These are phyloP conservation scores for Neosalanx taihuensis DNA, from an alignment of 2,797 vertebrate species.

Conservation along the genomic window DNA sequence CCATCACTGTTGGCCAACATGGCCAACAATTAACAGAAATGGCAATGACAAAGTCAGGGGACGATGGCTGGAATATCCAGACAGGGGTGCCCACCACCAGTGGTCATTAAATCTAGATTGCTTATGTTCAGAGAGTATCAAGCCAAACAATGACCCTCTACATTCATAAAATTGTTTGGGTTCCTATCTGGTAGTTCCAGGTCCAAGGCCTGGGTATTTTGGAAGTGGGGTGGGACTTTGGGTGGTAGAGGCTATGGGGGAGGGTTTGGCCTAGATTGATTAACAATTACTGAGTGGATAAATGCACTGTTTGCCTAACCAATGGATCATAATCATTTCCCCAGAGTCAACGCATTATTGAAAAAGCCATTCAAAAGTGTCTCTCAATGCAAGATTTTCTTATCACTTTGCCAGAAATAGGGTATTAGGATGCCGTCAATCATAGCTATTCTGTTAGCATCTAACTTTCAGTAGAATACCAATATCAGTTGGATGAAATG, in stretches of 20 bases:
- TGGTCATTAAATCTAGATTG: neutral
- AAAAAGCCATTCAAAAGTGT: constrained; percentile 22
- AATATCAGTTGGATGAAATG: neutral
- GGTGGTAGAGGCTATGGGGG: neutral
- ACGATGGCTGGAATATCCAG: neutral
- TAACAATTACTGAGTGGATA: constrained; percentile 9
- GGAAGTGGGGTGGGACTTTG: neutral
- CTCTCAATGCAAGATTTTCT: constrained; percentile 32
- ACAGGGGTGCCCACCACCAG: neutral
- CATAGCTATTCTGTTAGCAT: constrained; percentile 11
- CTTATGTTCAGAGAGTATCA: neutral
- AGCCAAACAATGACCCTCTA: neutral
- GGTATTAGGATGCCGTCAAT: constrained; percentile 38
- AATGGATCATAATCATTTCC: constrained; percentile 19
- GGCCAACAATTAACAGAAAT: neutral
- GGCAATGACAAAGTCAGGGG: neutral
- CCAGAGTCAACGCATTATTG: constrained; percentile 17
- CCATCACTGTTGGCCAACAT: neutral
- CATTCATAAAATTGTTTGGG: too few relatives aligned
- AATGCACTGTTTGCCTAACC: constrained; percentile 36
- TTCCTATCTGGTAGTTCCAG: too few relatives aligned
- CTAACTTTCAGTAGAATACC: constrained; percentile 7
- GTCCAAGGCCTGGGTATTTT: too few relatives aligned
- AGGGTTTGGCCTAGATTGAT: neutral
- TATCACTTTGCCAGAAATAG: constrained; percentile 31